These are phyloP conservation scores for Chloroclysta siterata DNA, from an alignment of 2,888 invertebrate species.

Conservation along the genomic window DNA sequence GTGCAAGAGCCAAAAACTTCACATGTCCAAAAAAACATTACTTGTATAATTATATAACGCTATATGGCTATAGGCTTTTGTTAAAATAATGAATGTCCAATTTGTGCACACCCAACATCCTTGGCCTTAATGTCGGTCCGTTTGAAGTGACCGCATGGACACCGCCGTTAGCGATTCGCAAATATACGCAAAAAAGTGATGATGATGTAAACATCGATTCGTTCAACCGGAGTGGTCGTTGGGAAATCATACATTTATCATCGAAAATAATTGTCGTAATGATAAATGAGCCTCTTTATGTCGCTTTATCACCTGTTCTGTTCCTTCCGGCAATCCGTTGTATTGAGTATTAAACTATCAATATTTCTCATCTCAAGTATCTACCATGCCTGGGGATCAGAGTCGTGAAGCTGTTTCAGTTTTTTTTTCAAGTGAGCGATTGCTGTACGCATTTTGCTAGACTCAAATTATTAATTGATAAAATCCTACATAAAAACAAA, in stretches of 20 bases:
- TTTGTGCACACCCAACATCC: constrained; percentile 67
- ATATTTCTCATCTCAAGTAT: constrained; percentile 13
- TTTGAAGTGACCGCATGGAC: constrained; percentile 66
- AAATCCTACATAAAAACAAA: background rate
- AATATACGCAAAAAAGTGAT: constrained; percentile 66
- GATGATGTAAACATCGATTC: constrained; percentile 64
- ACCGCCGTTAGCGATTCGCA: constrained; percentile 70
- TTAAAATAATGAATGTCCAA: constrained; percentile 74
- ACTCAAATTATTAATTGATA: background rate
- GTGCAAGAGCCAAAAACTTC: constrained; percentile 55
- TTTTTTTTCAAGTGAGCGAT: constrained; percentile 16
- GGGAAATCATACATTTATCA: constrained; percentile 48
- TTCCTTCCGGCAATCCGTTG: constrained; percentile 39
- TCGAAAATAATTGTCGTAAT: constrained; percentile 45
- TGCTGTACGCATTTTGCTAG: constrained; percentile 29
- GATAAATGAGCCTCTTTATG: constrained; percentile 41
- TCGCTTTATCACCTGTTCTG: constrained; percentile 35
- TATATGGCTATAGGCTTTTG: constrained; percentile 71
- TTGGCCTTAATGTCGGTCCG: constrained; percentile 74
- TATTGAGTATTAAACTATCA: constrained; percentile 37
- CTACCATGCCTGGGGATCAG: too few species aligned
- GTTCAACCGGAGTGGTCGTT: constrained; percentile 45
- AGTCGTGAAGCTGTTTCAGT: constrained; percentile 28
- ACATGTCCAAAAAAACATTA: constrained; percentile 57
- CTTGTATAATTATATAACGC: constrained; percentile 65